Evolutionary conservation across 2,797 vertebrate species (phyloP), one percentile per base, ranked within the genome.

Genomic region (Brachymystax lenok): DNA sequence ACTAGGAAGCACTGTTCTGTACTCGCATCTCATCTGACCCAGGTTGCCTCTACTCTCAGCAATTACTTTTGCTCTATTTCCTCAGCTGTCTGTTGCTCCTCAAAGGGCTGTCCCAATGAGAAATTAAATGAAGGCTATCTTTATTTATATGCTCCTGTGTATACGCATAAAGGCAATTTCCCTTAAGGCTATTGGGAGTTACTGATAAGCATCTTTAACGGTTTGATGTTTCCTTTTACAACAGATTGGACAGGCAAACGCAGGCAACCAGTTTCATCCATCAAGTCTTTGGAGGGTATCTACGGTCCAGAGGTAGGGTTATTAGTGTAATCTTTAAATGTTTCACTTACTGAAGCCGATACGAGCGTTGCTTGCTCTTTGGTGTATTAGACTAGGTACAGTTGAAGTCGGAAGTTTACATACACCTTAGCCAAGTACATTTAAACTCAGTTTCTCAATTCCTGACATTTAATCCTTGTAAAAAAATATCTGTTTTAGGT

Each of bases 241-340:
- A 76, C 89, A 99, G 98, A 89, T 93, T 98, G 88, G 97, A 99
- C 93, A 94, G 96, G 92, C 96, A 97, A 81, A 97, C 97, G 69
- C 97, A 99, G 94, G 96, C 97, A 75, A 99, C 98, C 66, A 96
- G 96, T 1, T 94, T 99, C 67, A 95, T 99, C 83, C 96, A 98
- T 93, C 98, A 99, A 90, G 97, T 99, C 88, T 99, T 99, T 91
- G 98, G 98, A 90, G 98, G 98, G 16, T 98, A 98, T 87, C 91
- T 99, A 61, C 90, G 98, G 89, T 99, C 98, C 40, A 95, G 96
- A 96, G 98, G 98, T 98, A 93, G 81, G 61, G 8, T 71, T 0
- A 52, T 30, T 69, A 1, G n/a, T 1, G 74, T 71, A 5, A 27
- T 46, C 40, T 46, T 46, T 46, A 46, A 46, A 46, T 46, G 40